Evolutionary conservation across 2,113 vertebrate species (phyloP), one percentile per base, ranked within the genome.

Genomic region (Polyodon spathula): DNA sequence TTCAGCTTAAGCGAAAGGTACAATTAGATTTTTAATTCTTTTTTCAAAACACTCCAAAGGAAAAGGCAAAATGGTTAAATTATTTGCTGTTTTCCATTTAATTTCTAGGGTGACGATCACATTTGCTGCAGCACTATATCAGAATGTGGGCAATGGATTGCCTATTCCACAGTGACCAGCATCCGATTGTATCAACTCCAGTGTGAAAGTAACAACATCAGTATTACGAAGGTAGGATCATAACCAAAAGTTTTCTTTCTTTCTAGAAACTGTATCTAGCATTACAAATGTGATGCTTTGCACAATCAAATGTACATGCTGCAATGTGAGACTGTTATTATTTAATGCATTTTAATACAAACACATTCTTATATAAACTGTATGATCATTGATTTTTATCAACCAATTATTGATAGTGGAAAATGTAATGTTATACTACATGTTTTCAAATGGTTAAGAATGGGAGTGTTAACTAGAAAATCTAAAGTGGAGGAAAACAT

Each of bases 1-100:
- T 99, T 15, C 87, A 96, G 66, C 83, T 99, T 43, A 97, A 97
- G 76, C 82, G 78, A 68, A 98, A 98, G 92, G 96, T 97, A 70
- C 0, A 17, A 43, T 37, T 10, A 11, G 10, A 38, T 17, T 56
- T 14, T 27, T 40, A 15, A n/a, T n/a, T 14, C 14, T 50, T 27
- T 27, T 27, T 27, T 27, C 27, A 27, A 27, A 27, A 27, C 27
- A 27, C 27, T 27, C 38, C 54, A 8, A 14, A 6, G 9, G 4
- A 5, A 15, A 14, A 41, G 7, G 38, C 9, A 27, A 41, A 42
- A 15, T n/a, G 6, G 64, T 14, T 56, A 41, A n/a, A 6, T 40
- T 63, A 1, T 10, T 53, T 39, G n/a, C 15, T 41, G 1, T 50
- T 48, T 46, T 40, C 71, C 17, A 62, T 62, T 27, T 63, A 7